Evolutionary conservation across 2,888 invertebrate genomes (phyloP).

Genomic region (Tineola bisselliella): DNA sequence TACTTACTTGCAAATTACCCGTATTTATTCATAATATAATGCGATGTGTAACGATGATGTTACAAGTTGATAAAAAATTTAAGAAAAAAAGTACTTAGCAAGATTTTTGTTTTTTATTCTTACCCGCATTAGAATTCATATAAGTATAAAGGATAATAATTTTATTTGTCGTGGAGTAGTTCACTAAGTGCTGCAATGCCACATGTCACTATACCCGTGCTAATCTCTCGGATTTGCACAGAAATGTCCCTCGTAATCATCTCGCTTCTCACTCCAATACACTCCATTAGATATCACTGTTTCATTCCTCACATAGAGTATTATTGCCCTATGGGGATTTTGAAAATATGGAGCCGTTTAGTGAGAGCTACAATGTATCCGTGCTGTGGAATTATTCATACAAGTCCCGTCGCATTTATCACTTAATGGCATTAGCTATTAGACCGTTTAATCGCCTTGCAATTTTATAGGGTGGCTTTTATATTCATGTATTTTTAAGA

Average conservation of each 20-base stretch:
- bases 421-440: slow-evolving; percentile 67
- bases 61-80: no score
- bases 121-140: no score
- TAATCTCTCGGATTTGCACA: slow-evolving; percentile 66
- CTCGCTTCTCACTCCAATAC: slow-evolving; percentile 38
- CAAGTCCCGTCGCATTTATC: slow-evolving; percentile 61
- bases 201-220: slow-evolving; percentile 65
- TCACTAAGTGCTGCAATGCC: slow-evolving; percentile 53
- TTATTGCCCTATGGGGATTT: slow-evolving; percentile 68
- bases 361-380: slow-evolving; percentile 65
- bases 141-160: background rate
- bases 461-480: slow-evolving; percentile 17
- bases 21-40: no score
- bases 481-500: no score
- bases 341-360: slow-evolving; percentile 68
- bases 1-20: slow-evolving; percentile 43
- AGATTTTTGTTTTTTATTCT: no score
- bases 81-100: no score
- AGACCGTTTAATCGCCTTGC: slow-evolving; percentile 60
- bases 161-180: background rate
- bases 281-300: slow-evolving; percentile 36
- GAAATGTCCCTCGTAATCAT: slow-evolving; percentile 47
- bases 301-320: slow-evolving; percentile 60
- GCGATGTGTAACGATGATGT: no score
- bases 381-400: slow-evolving; percentile 64